Conservation (phyloP, 2,888 invertebrate genomes). For the Drosophila paramelanica region DNA sequence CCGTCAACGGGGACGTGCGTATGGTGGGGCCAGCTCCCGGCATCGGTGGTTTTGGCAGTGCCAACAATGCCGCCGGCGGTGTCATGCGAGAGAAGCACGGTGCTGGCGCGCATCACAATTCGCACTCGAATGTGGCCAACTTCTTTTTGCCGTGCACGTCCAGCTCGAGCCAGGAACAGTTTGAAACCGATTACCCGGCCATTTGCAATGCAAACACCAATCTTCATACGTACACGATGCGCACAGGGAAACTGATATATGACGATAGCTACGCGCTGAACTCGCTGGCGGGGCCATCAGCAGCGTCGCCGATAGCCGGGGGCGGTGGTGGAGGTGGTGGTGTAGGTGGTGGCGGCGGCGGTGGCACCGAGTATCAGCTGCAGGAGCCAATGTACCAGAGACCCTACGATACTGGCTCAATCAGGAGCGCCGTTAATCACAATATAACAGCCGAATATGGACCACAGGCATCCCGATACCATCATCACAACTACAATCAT, state of each 20-base stretch:
- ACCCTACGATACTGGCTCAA: slow-evolving; percentile 84
- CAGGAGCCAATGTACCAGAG: slow-evolving; percentile 83
- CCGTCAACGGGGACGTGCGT: slow-evolving; percentile 58
- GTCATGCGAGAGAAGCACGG: slow-evolving; percentile 87
- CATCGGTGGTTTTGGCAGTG: slow-evolving; percentile 31
- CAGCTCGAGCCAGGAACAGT: slow-evolving; percentile 93
- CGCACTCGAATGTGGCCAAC: slow-evolving; percentile 87
- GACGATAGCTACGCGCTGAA: slow-evolving; percentile 88
- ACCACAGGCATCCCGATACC: slow-evolving; percentile 36
- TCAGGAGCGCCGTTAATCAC: slow-evolving; percentile 72
- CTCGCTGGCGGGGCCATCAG: slow-evolving; percentile 79
- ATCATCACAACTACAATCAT: slow-evolving; percentile 20
- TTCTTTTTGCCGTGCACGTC: slow-evolving; percentile 93
- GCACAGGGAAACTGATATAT: slow-evolving; percentile 91
- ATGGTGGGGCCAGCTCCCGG: slow-evolving; percentile 25
- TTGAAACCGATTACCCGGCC: slow-evolving; percentile 93
- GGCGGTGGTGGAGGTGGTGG: slow-evolving; percentile 10
- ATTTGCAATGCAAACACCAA: slow-evolving; percentile 94
- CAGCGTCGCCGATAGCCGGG: slow-evolving; percentile 26
- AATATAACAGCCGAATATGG: slow-evolving; percentile 54
- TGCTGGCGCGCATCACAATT: slow-evolving; percentile 36
- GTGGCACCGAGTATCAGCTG: slow-evolving; percentile 72
- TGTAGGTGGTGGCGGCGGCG: slow-evolving; percentile 1
- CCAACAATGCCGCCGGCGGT: slow-evolving; percentile 7
- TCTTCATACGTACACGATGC: slow-evolving; percentile 92